Conservation (phyloP, 2,888 invertebrate species). For the Eupeodes latifasciatus region DNA sequence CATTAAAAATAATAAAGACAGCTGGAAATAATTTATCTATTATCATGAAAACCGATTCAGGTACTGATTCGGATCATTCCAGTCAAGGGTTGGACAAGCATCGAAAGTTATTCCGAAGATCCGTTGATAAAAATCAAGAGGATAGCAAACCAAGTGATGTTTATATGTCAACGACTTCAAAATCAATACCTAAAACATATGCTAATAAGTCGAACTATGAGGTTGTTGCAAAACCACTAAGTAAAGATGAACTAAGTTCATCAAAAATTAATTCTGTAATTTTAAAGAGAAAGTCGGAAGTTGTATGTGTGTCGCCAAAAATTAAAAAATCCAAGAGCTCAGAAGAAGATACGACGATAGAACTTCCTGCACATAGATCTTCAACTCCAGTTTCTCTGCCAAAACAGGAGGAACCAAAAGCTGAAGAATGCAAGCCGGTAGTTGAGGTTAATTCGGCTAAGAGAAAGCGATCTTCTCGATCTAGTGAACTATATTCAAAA, state of each 20-base stretch:
- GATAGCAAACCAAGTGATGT: constrained; percentile 19
- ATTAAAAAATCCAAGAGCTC: constrained; percentile 78
- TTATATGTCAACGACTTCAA: neutral
- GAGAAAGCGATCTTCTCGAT: constrained; percentile 28
- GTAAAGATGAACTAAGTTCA: constrained; percentile 79
- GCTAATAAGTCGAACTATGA: constrained; percentile 80
- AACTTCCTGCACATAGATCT: neutral
- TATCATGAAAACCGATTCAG: constrained; percentile 82
- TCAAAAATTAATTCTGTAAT: constrained; percentile 81
- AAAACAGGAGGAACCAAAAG: constrained; percentile 61
- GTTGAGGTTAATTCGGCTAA: constrained; percentile 11
- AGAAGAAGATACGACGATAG: constrained; percentile 36
- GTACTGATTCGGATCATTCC: constrained; percentile 81
- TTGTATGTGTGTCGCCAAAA: constrained; percentile 59
- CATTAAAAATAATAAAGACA: constrained; percentile 83
- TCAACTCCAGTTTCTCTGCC: constrained; percentile 67
- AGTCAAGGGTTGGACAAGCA: constrained; percentile 77
- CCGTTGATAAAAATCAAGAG: constrained; percentile 20
- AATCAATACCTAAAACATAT: neutral
- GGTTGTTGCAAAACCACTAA: constrained; percentile 79
- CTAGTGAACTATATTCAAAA: constrained; percentile 1
- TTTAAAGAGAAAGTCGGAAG: constrained; percentile 81
- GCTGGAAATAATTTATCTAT: constrained; percentile 83
- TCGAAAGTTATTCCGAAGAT: constrained; percentile 3
- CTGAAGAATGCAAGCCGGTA: constrained; percentile 76